Evolutionary conservation across 2,888 invertebrate genomes (phyloP).

Genomic region (Bimastos eiseni): DNA sequence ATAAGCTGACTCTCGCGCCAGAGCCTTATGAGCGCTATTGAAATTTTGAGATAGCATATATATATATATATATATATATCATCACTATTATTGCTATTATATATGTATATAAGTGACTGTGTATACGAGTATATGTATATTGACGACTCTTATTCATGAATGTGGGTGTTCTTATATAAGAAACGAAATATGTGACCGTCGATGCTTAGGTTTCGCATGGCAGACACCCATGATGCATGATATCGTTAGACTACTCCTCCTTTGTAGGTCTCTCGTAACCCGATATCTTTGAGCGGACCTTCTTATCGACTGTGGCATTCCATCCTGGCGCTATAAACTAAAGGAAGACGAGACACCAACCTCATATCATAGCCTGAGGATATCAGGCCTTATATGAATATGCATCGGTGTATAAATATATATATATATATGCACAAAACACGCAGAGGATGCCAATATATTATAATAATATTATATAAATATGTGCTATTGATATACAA

Average conservation of each 20-base stretch:
- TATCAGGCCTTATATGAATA: not conserved
- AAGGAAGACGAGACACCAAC: not conserved
- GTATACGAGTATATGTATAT: not conserved
- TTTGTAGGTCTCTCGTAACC: not conserved
- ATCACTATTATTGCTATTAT: too few relatives aligned
- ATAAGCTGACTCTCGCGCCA: too few relatives aligned
- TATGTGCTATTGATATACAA: not conserved
- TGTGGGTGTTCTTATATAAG: not conserved
- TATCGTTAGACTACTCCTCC: not conserved
- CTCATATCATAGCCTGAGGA: not conserved
- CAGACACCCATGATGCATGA: not conserved
- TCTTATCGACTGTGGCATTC: not conserved
- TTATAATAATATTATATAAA: not conserved
- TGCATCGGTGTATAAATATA: not conserved
- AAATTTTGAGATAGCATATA: too few relatives aligned
- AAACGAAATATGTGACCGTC: not conserved
- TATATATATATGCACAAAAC: not conserved
- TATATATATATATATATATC: not conserved
- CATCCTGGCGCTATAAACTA: slow-evolving; percentile 13
- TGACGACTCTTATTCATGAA: not conserved
- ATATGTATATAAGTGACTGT: not conserved
- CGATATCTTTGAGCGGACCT: not conserved
- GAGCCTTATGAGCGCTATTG: too few relatives aligned
- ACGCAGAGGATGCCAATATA: not conserved
- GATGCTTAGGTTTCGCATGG: not conserved